Evolutionary conservation across 2,113 vertebrate genomes (phyloP), one percentile per base, ranked within the genome.

Genomic region (Brachyistius frenatus): DNA sequence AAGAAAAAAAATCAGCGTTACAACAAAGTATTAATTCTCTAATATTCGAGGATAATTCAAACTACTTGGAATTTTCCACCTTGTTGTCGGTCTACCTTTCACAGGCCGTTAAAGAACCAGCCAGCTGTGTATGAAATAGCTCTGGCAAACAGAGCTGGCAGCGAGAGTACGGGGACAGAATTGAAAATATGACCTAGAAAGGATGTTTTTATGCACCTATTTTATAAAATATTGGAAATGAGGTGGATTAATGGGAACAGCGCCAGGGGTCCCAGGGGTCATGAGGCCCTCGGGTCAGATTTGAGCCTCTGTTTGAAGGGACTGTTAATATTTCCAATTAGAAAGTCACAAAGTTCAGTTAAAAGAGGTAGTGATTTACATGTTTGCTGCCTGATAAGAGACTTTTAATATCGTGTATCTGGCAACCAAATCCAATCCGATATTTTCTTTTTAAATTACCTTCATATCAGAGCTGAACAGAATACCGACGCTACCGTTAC

Each of bases 41-140:
- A 73, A 87, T 87, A 91, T 88, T 89, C 75, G 88, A 83, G 71
- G 60, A 90, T 87, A 85, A 92, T 94, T 90, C 92, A 76, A 93
- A 92, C 89, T 86, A 89, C 78, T 63, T 66, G 31, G 70, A 53
- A 53, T 82, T 77, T 78, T 84, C 60, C 68, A 82, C 87, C 68
- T 85, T 86, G 68, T 60, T 76, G 71, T 81, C 83, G 52, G 39
- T 79, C 78, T 83, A 76, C 66, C 73, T 86, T 90, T 92, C 90
- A 92, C 84, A 88, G 89, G 69, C 82, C 88, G 90, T 94, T 93
- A 92, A 91, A 87, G 91, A 73, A 73, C 68, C 73, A 81, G 85
- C 74, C 75, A 90, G 82, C 76, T 91, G 89, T 80, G 85, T 92
- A 88, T 93, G 90, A 91, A 93, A 92, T 90, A 68, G 81, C 50